Evolutionary conservation across 2,797 vertebrate genomes (phyloP).

Genomic region (Chaetophractus vellerosus): DNA sequence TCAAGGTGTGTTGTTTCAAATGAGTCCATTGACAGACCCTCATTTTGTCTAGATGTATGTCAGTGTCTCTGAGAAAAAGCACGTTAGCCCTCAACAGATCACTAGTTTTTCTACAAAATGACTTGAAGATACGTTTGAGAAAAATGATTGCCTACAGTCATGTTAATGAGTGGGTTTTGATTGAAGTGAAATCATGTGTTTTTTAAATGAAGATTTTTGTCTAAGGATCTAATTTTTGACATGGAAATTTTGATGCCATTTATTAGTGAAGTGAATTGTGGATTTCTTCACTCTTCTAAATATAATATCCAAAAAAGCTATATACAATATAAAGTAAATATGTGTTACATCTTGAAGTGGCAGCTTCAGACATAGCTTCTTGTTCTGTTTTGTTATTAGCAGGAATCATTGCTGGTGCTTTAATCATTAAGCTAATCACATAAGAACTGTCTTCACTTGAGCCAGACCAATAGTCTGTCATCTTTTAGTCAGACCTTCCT

Average conservation of each 20-base stretch:
- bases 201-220: neutral
- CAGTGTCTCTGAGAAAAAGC: neutral
- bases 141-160: neutral
- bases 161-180: neutral
- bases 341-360: neutral
- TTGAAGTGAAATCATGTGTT: neutral
- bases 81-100: neutral
- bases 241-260: neutral
- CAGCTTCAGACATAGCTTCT: neutral
- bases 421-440: neutral
- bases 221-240: neutral
- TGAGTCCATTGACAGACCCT: neutral
- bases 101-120: neutral
- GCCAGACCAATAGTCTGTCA: neutral
- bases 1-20: neutral
- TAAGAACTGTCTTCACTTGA: constrained; percentile 36
- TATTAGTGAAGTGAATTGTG: neutral
- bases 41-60: neutral
- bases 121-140: too few species aligned
- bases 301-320: neutral
- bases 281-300: neutral
- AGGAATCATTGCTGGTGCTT: neutral
- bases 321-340: neutral
- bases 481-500: neutral
- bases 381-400: neutral